Evolutionary conservation across 2,888 invertebrate genomes (phyloP).

Genomic region (Melanotus villosus): DNA sequence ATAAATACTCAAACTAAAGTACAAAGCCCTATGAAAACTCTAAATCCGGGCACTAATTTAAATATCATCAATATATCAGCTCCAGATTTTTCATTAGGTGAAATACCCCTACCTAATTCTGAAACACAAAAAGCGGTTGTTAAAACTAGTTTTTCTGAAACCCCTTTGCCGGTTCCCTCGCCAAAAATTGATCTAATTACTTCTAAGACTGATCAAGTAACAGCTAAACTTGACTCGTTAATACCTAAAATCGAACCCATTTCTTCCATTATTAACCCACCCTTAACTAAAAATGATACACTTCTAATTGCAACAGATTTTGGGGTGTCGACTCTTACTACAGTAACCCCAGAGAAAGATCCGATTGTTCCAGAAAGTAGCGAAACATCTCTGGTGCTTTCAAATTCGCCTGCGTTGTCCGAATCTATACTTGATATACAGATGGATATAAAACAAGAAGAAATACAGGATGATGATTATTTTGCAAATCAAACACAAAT

Average conservation of each 20-base stretch:
- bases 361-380: not conserved
- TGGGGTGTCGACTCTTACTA: not conserved
- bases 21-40: not conserved
- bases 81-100: slow-evolving; percentile 9
- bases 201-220: not conserved
- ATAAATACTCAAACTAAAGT: not conserved
- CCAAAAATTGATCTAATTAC: slow-evolving; percentile 43
- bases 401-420: no score
- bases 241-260: slow-evolving; percentile 1
- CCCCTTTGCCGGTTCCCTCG: slow-evolving; percentile 55
- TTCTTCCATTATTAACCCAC: not conserved
- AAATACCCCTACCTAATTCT: slow-evolving; percentile 21
- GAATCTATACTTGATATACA: no score
- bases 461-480: not conserved
- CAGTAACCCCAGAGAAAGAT: no score
- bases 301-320: not conserved
- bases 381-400: not conserved
- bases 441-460: not conserved
- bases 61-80: slow-evolving; percentile 23
- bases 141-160: not conserved
- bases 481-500: no score
- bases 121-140: not conserved
- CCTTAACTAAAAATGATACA: not conserved
- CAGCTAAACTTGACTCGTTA: not conserved
- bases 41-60: slow-evolving; percentile 1